A percentile compares a stretch with the other conserved stretches of the same genome.
Evolutionary conservation across 2,113 vertebrate genomes (phyloP).

Genomic region (Halcyon senegalensis): DNA sequence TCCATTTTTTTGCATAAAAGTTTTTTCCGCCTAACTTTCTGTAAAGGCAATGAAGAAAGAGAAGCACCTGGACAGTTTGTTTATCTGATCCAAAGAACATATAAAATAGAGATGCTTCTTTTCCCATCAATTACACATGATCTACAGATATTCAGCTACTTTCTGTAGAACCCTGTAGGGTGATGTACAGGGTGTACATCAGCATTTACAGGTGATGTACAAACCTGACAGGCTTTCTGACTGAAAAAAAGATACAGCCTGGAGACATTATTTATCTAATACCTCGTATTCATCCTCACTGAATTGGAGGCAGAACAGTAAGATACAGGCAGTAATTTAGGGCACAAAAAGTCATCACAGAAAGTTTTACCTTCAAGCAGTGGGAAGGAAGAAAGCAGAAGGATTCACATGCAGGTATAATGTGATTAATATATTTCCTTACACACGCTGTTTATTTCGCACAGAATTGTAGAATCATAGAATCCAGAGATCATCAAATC

Average conservation of each 20-base stretch:
- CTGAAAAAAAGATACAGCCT: not conserved
- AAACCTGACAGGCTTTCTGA: not conserved
- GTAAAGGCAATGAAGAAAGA: not conserved
- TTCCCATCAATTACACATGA: rapidly evolving
- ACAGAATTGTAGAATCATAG: not conserved
- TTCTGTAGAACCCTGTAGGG: not conserved
- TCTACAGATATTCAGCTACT: not conserved
- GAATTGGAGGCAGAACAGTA: not conserved
- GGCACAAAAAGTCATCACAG: not conserved
- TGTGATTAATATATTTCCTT: not conserved
- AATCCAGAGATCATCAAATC: too few relatives aligned
- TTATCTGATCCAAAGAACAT: not conserved
- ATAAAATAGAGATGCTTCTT: not conserved
- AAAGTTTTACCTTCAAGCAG: not conserved
- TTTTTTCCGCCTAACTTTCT: not conserved
- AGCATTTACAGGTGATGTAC: not conserved
- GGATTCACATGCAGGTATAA: not conserved
- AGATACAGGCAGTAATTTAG: not conserved
- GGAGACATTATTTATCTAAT: not conserved
- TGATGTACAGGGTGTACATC: too few relatives aligned
- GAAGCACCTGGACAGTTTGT: not conserved
- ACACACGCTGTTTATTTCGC: not conserved
- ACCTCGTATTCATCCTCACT: not conserved
- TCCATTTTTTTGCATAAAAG: not conserved
- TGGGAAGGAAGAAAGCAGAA: not conserved